Conservation (phyloP, 2,113 vertebrate species). For the Pipra filicauda region DNA sequence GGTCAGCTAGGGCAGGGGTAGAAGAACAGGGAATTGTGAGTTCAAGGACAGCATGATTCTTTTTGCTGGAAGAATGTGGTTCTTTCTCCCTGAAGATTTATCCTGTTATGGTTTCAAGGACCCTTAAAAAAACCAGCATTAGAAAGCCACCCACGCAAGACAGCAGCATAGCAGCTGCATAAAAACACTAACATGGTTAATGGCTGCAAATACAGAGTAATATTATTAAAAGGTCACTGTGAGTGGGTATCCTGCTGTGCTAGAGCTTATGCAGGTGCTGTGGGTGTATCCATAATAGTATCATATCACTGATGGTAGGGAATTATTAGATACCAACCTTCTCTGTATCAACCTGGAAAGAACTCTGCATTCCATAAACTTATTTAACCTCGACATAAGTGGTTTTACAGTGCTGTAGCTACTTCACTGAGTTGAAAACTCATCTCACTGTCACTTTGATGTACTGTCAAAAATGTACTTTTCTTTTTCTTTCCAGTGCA, state of each 20-base stretch:
- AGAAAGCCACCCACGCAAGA: slow-evolving; percentile 50
- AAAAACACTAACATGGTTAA: neutral
- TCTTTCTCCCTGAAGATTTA: slow-evolving; percentile 63
- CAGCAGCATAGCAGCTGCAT: slow-evolving; percentile 62
- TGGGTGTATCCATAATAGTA: slow-evolving; percentile 15
- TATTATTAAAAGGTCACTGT: slow-evolving; percentile 43
- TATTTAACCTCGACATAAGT: neutral
- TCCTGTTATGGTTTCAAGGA: slow-evolving; percentile 73
- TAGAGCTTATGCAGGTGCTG: slow-evolving; percentile 32
- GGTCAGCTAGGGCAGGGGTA: neutral
- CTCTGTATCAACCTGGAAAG: neutral
- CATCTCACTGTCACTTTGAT: neutral
- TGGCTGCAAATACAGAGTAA: neutral
- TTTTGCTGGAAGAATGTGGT: slow-evolving; percentile 59
- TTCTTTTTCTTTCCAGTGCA: neutral
- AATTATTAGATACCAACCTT: slow-evolving; percentile 22
- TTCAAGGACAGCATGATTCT: slow-evolving; percentile 57
- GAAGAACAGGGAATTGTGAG: slow-evolving; percentile 29
- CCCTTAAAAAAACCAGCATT: slow-evolving; percentile 39
- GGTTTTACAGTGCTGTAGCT: neutral
- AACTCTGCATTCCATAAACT: slow-evolving; percentile 42
- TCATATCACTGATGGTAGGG: neutral
- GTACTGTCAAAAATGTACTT: neutral
- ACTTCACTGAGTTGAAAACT: neutral
- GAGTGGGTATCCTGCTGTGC: slow-evolving; percentile 16